Conservation (phyloP, 2,888 invertebrate genomes). For the Atrina japonica region DNA sequence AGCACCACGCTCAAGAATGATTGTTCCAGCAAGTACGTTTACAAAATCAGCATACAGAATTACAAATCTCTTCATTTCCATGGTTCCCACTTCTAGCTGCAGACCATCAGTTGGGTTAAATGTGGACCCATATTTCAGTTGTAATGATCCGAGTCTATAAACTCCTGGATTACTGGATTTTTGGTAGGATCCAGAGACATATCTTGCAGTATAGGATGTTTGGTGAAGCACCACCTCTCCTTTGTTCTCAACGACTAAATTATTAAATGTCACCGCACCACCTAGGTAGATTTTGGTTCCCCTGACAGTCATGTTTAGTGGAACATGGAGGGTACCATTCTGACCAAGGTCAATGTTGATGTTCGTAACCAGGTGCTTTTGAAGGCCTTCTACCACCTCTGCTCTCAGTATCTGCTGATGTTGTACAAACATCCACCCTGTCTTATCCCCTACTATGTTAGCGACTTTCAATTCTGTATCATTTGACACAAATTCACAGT, state of each 20-base stretch:
- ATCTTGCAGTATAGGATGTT: constrained; percentile 62
- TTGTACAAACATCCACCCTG: constrained; percentile 60
- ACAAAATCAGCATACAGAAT: constrained; percentile 58
- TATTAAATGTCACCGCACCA: constrained; percentile 66
- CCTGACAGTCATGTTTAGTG: constrained; percentile 61
- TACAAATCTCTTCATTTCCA: constrained; percentile 68
- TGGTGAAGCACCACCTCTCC: constrained; percentile 53
- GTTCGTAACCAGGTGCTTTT: constrained; percentile 49
- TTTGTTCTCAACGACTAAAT: constrained; percentile 62
- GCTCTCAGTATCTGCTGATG: constrained; percentile 58
- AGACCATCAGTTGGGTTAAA: constrained; percentile 57
- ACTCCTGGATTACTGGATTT: constrained; percentile 54
- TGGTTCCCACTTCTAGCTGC: constrained; percentile 50
- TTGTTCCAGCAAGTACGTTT: constrained; percentile 52
- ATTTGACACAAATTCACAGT: constrained; percentile 48
- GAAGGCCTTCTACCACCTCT: constrained; percentile 61
- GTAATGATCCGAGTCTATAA: constrained; percentile 54
- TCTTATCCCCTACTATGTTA: constrained; percentile 61
- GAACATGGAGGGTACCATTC: constrained; percentile 62
- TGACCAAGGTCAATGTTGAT: constrained; percentile 61
- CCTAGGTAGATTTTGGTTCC: constrained; percentile 56
- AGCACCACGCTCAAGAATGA: constrained; percentile 65
- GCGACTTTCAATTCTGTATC: constrained; percentile 49
- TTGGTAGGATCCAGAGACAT: constrained; percentile 54
- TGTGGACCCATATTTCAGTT: constrained; percentile 58